Evolutionary conservation across 2,888 invertebrate genomes (phyloP), one percentile per base, ranked within the genome.

Genomic region (Synanthedon vespiformis): DNA sequence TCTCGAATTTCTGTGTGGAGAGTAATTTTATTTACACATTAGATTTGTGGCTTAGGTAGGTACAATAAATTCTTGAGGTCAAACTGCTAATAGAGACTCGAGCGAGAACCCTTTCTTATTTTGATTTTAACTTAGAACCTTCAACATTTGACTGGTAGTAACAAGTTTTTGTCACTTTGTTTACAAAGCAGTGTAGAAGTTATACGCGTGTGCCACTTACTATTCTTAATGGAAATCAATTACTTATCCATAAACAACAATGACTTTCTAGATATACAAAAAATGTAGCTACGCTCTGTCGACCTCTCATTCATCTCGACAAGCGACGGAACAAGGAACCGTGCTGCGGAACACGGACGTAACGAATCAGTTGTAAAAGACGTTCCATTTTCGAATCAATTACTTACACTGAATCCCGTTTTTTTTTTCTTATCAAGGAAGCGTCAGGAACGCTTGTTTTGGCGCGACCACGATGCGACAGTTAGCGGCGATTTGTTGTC

Each of bases 401-500:
- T 55, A 58, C 34, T 57, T 55, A 58, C 34, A 34, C 34, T 12
- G 47, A 41, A 41, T 54, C 57, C 56, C 54, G 50, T 41, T 47
- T 53, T 55, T 52, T n/a, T 50, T 56, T 41, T 11, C 22, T 22
- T 48, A 53, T 53, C 57, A 54, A 64, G 66, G 66, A 66, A 66
- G 60, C 61, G 52, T 49, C 51, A 58, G 58, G 59, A 53, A 51
- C 53, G 55, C 55, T 48, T 22, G 48, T 10, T 34, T 34, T 34
- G 34, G 8, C 52, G 40, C 50, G 8, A 50, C 51, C 51, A 44
- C 53, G 22, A 40, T 34, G 48, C 59, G 61, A 65, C 74, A 78
- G 63, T 77, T 61, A 57, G 56, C 62, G 67, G 54, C 58, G 56
- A 60, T 57, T 63, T 58, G 57, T 61, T 63, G 69, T 49, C 52